Conservation (phyloP, 2,797 vertebrate species). For the Micropoecilia bifurca region DNA sequence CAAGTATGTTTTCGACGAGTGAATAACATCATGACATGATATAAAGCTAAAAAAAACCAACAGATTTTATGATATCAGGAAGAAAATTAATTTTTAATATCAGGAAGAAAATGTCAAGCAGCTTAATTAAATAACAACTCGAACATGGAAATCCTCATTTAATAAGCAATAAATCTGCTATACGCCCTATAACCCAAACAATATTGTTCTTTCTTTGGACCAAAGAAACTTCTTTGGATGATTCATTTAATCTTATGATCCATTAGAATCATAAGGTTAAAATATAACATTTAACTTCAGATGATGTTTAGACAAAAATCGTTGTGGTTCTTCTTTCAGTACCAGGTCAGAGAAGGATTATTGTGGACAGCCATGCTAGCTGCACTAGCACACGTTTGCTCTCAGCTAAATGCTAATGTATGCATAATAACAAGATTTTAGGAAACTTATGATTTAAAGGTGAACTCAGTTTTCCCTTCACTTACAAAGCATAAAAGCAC, state of each 20-base stretch:
- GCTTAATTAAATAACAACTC: background rate
- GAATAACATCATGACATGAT: no score
- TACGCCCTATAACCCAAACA: background rate
- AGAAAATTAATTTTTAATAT: background rate
- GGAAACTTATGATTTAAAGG: slow-evolving; percentile 1
- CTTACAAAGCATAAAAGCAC: background rate
- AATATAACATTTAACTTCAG: background rate
- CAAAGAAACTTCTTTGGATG: background rate
- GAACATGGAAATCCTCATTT: background rate
- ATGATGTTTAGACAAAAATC: background rate
- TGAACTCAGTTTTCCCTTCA: background rate
- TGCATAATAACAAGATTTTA: background rate
- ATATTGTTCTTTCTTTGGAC: background rate
- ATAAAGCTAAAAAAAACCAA: no score
- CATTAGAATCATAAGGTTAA: background rate
- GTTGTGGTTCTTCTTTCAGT: background rate
- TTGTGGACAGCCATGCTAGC: slow-evolving; percentile 3
- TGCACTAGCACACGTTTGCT: background rate
- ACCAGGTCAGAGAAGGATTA: background rate
- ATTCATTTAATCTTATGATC: no score
- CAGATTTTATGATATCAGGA: background rate
- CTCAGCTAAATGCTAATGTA: background rate
- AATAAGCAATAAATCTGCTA: slow-evolving; percentile 2
- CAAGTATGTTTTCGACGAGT: no score
- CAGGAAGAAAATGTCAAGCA: background rate